Evolutionary conservation across 2,797 vertebrate species (phyloP).

Genomic region (Crocodylus rhombifer): DNA sequence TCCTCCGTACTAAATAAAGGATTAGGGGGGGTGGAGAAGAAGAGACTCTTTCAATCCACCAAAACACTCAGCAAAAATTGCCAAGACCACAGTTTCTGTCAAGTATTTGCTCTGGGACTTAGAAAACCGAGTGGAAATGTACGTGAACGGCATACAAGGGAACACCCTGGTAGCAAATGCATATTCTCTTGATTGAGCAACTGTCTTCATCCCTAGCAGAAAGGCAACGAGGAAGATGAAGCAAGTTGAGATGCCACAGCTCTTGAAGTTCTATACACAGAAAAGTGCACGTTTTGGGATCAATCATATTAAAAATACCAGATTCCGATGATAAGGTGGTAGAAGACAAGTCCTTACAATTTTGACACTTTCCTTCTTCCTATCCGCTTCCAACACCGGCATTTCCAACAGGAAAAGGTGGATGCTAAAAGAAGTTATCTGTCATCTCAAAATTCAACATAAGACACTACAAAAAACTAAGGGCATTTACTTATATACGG

Average conservation of each 20-base stretch:
- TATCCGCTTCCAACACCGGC: background rate
- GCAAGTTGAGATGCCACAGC: background rate
- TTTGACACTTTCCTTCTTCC: background rate
- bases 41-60: constrained; percentile 54
- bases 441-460: background rate
- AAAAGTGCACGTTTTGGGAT: background rate
- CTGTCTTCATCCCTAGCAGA: constrained; percentile 10
- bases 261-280: background rate
- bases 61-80: constrained; percentile 54
- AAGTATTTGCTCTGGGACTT: constrained; percentile 57
- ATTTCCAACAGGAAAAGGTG: background rate
- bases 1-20: constrained; percentile 47
- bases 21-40: background rate
- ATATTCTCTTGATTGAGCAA: constrained; percentile 22
- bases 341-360: background rate
- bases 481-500: background rate
- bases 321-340: background rate
- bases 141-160: constrained; percentile 45
- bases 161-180: constrained; percentile 56
- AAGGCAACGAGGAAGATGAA: background rate
- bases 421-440: background rate
- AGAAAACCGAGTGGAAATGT: constrained; percentile 59
- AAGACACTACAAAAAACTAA: background rate
- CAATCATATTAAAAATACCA: background rate
- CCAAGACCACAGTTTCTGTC: constrained; percentile 59